Evolutionary conservation across 2,113 vertebrate species (phyloP).

Genomic region (Gallinago media): DNA sequence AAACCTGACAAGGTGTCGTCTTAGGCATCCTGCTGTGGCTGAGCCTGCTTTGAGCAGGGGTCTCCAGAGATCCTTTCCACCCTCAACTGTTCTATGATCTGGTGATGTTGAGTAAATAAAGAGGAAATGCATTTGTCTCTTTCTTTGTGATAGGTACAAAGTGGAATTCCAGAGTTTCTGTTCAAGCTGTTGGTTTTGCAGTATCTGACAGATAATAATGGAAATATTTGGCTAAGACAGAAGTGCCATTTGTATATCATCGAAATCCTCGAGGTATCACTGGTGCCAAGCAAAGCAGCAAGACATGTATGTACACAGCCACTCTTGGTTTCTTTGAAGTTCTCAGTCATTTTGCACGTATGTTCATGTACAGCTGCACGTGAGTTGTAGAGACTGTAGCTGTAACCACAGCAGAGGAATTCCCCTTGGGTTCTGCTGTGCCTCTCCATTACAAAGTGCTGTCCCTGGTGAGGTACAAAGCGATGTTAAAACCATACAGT

Average conservation of each 20-base stretch:
- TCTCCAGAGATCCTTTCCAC: neutral
- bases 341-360: accelerated
- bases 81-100: neutral
- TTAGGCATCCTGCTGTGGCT: neutral
- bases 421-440: accelerated
- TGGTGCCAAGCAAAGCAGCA: constrained; percentile 37
- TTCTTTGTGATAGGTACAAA: constrained; percentile 80
- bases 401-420: neutral
- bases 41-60: neutral
- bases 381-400: neutral
- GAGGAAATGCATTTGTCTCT: neutral
- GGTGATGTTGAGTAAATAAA: neutral
- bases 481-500: neutral
- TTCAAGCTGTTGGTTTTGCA: constrained; percentile 91
- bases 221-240: constrained; percentile 90
- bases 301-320: constrained; percentile 69
- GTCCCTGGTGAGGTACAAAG: neutral
- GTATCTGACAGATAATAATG: constrained; percentile 85
- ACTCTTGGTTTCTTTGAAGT: neutral
- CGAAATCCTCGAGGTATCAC: constrained; percentile 82
- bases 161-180: constrained; percentile 88
- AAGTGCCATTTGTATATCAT: constrained; percentile 87
- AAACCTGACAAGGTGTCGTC: neutral
- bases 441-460: neutral
- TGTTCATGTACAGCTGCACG: neutral